These are phyloP conservation scores for Graptemys geographica DNA, from an alignment of 2,797 vertebrate species.

Conservation along the genomic window DNA sequence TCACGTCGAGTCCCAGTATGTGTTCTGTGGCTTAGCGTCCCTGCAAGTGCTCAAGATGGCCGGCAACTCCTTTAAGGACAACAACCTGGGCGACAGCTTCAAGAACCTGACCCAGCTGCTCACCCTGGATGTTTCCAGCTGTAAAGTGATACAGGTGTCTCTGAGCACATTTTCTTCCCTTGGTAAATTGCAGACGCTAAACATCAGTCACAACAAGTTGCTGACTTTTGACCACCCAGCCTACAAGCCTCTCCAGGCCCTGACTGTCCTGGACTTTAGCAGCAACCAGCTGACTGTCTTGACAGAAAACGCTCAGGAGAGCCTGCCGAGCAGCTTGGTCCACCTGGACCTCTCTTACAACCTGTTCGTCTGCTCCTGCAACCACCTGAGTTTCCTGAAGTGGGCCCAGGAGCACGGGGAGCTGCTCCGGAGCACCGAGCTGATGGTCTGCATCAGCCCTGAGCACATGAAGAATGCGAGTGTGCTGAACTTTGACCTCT, in stretches of 20 bases:
- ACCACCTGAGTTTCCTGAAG: constrained; percentile 73
- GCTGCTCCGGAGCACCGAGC: constrained; percentile 60
- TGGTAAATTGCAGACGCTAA: constrained; percentile 68
- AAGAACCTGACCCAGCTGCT: constrained; percentile 70
- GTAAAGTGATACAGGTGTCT: constrained; percentile 70
- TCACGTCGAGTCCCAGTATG: constrained; percentile 60
- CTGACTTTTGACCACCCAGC: constrained; percentile 63
- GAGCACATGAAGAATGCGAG: background rate
- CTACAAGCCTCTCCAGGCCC: constrained; percentile 52
- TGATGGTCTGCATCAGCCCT: constrained; percentile 74
- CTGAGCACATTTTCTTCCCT: constrained; percentile 68
- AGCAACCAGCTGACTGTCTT: constrained; percentile 73
- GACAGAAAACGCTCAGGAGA: constrained; percentile 34
- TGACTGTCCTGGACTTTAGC: constrained; percentile 77
- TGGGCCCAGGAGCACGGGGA: constrained; percentile 78
- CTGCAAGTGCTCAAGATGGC: constrained; percentile 81
- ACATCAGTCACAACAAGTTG: constrained; percentile 81
- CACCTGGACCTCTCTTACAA: constrained; percentile 79
- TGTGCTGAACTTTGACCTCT: constrained; percentile 59
- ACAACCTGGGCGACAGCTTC: constrained; percentile 72
- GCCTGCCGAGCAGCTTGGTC: constrained; percentile 63
- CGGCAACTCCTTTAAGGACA: constrained; percentile 76
- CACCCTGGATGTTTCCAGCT: constrained; percentile 79
- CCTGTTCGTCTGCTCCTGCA: constrained; percentile 79
- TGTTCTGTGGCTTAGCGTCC: constrained; percentile 78